phyloP scores from a whole-genome alignment of 2,797 vertebrate genomes.

The Gobio occitaniae region DNA sequence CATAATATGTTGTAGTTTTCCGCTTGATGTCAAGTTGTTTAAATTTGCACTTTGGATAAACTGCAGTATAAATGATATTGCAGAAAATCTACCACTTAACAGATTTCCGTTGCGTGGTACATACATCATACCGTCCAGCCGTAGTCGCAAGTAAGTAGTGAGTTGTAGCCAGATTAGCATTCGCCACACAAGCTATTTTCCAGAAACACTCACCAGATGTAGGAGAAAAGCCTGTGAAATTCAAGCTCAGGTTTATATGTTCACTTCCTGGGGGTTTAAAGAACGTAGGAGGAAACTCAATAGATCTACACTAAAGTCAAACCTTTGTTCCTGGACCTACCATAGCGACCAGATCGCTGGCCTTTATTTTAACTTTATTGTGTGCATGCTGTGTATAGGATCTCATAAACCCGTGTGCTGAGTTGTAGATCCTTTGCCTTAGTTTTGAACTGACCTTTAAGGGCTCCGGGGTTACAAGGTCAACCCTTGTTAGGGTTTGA shows the following conservation, averaged over 20 bases:
- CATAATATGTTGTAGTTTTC: background rate
- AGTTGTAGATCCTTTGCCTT: background rate
- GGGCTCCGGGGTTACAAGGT: background rate
- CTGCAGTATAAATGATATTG: background rate
- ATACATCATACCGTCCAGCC: background rate
- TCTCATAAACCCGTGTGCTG: background rate
- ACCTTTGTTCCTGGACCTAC: conserved; percentile 1
- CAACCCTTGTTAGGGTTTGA: conserved; percentile 9
- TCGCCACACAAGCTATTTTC: conserved; percentile 40
- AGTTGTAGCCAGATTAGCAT: background rate
- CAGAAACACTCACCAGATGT: conserved; percentile 66
- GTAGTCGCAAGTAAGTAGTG: background rate
- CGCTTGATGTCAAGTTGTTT: background rate
- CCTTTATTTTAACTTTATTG: background rate
- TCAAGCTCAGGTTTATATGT: conserved; percentile 56
- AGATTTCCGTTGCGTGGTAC: background rate
- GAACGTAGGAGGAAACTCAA: conserved; percentile 18
- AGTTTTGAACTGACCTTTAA: background rate
- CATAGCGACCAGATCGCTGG: background rate
- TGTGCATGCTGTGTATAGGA: background rate
- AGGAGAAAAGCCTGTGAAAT: conserved; percentile 64
- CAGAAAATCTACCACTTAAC: background rate
- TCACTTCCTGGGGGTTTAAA: conserved; percentile 18
- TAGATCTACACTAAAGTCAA: conserved; percentile 3
- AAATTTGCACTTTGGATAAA: background rate